Conservation (phyloP, 1,140 invertebrate species). For the Drosophila parabipectinata region DNA sequence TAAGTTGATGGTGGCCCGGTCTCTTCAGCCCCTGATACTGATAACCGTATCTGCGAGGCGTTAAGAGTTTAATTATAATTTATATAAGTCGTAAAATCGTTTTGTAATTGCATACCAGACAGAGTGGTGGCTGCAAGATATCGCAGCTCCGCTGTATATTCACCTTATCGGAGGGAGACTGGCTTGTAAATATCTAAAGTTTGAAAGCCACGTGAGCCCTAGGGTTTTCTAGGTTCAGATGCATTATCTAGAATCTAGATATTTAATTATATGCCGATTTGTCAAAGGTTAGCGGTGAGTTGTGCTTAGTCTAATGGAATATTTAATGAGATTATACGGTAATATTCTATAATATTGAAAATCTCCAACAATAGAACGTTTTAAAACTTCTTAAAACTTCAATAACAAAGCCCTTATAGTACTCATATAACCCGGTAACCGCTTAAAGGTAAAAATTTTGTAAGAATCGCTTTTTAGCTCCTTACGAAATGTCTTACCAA, state of each 20-base stretch:
- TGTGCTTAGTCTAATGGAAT: not conserved
- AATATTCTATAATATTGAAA: too few species aligned
- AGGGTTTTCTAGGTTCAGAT: conserved; percentile 13
- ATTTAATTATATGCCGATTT: conserved; percentile 22
- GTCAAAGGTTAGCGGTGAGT: not conserved
- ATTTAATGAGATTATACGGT: not conserved
- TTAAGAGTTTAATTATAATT: conserved; percentile 32
- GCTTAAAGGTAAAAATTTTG: not conserved
- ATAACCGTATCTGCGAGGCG: conserved; percentile 26
- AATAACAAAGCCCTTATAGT: too few species aligned
- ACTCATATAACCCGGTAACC: not conserved
- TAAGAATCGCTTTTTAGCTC: not conserved
- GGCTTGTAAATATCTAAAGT: conserved; percentile 22
- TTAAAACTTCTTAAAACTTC: too few species aligned
- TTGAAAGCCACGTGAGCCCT: conserved; percentile 26
- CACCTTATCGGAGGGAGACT: not conserved
- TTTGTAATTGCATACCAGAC: conserved; percentile 38
- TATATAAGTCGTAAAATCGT: conserved; percentile 31
- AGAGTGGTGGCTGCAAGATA: conserved; percentile 29
- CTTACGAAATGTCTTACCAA: conserved; percentile 6
- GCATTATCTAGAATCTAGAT: conserved; percentile 6
- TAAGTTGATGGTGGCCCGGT: conserved; percentile 17
- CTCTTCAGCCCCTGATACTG: conserved; percentile 1
- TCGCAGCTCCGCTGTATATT: conserved; percentile 8
- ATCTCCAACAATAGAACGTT: too few species aligned